Evolutionary conservation across 2,888 invertebrate genomes (phyloP).

Genomic region (Craniophora ligustri): DNA sequence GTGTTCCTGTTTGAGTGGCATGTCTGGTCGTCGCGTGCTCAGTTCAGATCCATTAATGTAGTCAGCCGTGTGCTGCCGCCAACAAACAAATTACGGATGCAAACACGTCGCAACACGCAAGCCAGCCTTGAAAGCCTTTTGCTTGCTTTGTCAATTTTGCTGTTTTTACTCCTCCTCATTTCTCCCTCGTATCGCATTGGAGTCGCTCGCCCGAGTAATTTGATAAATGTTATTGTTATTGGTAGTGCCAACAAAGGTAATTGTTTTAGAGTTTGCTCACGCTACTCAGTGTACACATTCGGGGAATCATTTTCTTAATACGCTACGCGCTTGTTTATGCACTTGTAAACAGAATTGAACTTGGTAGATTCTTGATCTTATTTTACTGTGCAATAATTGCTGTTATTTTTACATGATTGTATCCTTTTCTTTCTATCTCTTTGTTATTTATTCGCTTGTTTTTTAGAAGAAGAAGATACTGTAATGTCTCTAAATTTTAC

Average conservation of each 20-base stretch:
- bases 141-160: constrained; percentile 85
- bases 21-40: constrained; percentile 78
- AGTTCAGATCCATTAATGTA: constrained; percentile 85
- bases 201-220: constrained; percentile 61
- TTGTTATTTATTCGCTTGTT: too few species aligned
- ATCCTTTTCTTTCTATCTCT: neutral
- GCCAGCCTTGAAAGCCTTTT: constrained; percentile 82
- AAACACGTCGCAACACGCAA: constrained; percentile 87
- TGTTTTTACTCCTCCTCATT: constrained; percentile 52
- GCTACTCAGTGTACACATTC: constrained; percentile 61
- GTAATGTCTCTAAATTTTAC: neutral
- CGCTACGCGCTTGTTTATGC: constrained; percentile 46
- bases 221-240: constrained; percentile 86
- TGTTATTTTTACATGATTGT: neutral
- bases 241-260: constrained; percentile 78
- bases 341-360: constrained; percentile 30
- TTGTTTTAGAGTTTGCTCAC: constrained; percentile 75
- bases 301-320: constrained; percentile 46
- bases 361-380: too few species aligned
- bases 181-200: constrained; percentile 64
- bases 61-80: constrained; percentile 83
- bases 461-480: too few species aligned
- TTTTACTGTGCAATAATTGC: too few species aligned
- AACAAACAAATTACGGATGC: constrained; percentile 88
- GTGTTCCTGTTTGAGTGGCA: constrained; percentile 62